These are phyloP conservation scores for Eristalinus sepulchralis DNA, from an alignment of 2,888 invertebrate genomes.

Conservation along the genomic window DNA sequence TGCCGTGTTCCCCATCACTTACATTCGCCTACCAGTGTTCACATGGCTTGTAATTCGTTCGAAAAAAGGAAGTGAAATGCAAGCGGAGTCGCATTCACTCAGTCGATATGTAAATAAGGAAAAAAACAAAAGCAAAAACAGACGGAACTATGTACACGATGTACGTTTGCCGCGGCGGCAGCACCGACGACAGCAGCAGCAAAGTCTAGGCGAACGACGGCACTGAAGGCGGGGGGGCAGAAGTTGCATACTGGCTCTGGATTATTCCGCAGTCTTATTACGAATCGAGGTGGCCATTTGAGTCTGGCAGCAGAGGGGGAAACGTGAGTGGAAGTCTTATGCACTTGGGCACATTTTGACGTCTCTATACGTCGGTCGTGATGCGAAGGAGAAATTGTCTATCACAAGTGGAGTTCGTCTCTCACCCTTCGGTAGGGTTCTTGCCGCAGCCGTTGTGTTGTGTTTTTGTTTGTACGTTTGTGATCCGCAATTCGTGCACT, in stretches of 20 bases:
- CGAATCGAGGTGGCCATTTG: conserved; percentile 40
- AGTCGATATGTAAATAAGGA: conserved; percentile 53
- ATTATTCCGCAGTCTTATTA: conserved; percentile 56
- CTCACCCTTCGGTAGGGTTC: neutral
- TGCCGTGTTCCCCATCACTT: conserved; percentile 19
- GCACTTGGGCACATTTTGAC: conserved; percentile 46
- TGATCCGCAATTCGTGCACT: conserved; percentile 21
- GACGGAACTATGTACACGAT: neutral
- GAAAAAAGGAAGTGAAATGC: conserved; percentile 27
- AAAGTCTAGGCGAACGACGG: conserved; percentile 3
- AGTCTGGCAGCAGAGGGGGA: conserved; percentile 28
- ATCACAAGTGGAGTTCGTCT: conserved; percentile 42
- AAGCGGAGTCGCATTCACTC: conserved; percentile 41
- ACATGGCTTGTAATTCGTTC: conserved; percentile 14
- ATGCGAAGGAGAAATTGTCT: conserved; percentile 57
- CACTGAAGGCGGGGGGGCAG: neutral
- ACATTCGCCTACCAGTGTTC: conserved; percentile 6
- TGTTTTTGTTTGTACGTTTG: neutral
- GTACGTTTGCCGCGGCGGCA: neutral
- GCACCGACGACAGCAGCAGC: neutral
- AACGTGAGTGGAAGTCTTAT: conserved; percentile 64
- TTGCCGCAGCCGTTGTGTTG: neutral
- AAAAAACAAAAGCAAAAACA: conserved; percentile 40
- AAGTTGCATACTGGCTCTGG: conserved; percentile 41
- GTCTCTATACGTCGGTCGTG: conserved; percentile 24